Evolutionary conservation across 2,113 vertebrate species (phyloP).

Genomic region (Pachypanchax playfairii): DNA sequence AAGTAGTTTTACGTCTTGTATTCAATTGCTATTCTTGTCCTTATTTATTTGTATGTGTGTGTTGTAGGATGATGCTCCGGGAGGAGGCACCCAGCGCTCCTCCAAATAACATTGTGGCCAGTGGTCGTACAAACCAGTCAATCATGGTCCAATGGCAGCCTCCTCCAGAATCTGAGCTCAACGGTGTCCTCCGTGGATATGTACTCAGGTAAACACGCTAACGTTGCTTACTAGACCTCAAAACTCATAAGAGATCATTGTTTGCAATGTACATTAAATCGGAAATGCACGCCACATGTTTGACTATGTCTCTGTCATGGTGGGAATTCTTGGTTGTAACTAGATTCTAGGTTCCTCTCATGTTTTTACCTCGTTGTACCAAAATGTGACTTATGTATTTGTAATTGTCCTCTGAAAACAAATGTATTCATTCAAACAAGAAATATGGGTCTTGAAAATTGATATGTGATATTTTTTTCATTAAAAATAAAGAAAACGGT

Average conservation of each 20-base stretch:
- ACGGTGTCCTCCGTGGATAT: slow-evolving; percentile 91
- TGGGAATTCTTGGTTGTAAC: neutral
- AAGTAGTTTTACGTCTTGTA: no score
- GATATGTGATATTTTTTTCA: no score
- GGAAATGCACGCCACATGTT: neutral
- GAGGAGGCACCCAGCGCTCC: slow-evolving; percentile 94
- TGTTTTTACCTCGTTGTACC: neutral
- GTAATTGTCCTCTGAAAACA: no score
- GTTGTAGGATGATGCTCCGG: slow-evolving; percentile 86
- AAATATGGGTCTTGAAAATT: no score
- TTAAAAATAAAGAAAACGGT: no score
- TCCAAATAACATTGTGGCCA: slow-evolving; percentile 95
- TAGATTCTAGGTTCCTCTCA: neutral
- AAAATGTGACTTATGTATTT: neutral
- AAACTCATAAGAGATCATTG: no score
- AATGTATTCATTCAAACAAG: no score
- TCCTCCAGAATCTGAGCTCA: slow-evolving; percentile 92
- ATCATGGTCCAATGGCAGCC: slow-evolving; percentile 99
- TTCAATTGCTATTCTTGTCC: slow-evolving; percentile 9
- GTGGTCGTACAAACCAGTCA: slow-evolving; percentile 95
- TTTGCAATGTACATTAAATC: neutral
- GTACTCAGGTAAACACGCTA: slow-evolving; percentile 84
- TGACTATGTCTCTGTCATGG: neutral
- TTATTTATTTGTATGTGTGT: slow-evolving; percentile 4
- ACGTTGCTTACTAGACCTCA: no score